Evolutionary conservation across 2,113 vertebrate genomes (phyloP).

Genomic region (Callorhinus ursinus): DNA sequence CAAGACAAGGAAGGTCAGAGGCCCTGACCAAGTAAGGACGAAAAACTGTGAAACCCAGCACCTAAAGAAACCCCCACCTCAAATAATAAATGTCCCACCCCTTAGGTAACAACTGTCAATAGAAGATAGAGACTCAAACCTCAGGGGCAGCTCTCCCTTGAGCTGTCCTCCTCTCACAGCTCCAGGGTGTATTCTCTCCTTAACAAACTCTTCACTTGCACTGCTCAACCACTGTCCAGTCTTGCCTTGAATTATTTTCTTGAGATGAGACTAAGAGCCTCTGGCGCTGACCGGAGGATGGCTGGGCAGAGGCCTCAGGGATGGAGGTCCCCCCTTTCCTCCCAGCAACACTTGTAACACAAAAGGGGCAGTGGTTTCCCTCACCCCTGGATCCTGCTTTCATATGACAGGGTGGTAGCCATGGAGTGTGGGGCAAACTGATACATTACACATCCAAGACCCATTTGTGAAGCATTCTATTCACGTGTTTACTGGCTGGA

Average conservation of each 20-base stretch:
- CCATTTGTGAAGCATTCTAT: not conserved
- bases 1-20: not conserved
- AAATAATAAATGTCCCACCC: not conserved
- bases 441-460: not conserved
- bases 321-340: not conserved
- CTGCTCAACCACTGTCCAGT: not conserved
- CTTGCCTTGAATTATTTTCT: not conserved
- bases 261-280: not conserved
- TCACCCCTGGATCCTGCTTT: not conserved
- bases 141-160: not conserved
- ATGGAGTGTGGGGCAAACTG: no score
- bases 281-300: not conserved
- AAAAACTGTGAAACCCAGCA: not conserved
- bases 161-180: not conserved
- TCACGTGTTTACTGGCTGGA: not conserved
- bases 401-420: not conserved
- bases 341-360: not conserved
- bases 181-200: not conserved
- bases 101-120: not conserved
- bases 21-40: not conserved
- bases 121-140: not conserved
- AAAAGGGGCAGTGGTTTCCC: not conserved
- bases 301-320: not conserved
- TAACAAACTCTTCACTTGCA: not conserved
- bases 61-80: not conserved